These are phyloP conservation scores for Carollia perspicillata DNA, from an alignment of 2,113 vertebrate genomes.

Conservation along the genomic window DNA sequence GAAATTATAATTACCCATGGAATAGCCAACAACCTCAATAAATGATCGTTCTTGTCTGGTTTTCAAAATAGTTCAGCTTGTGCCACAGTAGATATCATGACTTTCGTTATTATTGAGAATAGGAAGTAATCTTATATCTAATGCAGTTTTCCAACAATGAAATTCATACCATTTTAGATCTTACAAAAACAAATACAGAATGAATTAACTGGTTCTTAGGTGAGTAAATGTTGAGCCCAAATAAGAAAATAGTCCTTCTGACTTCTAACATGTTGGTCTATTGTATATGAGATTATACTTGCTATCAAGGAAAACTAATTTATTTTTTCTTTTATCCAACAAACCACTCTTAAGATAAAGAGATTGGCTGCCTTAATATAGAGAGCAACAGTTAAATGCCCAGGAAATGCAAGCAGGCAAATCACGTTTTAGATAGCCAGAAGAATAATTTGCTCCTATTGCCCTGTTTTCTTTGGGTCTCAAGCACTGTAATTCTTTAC, in stretches of 20 bases:
- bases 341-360: not conserved
- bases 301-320: not conserved
- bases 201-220: not conserved
- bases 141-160: not conserved
- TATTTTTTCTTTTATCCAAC: slow-evolving; percentile 34
- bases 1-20: not conserved
- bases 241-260: not conserved
- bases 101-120: not conserved
- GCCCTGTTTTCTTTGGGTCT: not conserved
- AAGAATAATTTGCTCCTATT: slow-evolving; percentile 18
- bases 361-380: not conserved
- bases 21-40: not conserved
- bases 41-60: not conserved
- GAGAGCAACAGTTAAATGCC: slow-evolving; percentile 4
- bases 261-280: not conserved
- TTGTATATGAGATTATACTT: slow-evolving; percentile 7
- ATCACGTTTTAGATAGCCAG: slow-evolving; percentile 32
- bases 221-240: not conserved
- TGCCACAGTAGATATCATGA: not conserved
- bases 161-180: not conserved
- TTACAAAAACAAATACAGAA: slow-evolving; percentile 24
- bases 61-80: slow-evolving; percentile 28
- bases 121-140: not conserved
- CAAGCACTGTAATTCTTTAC: slow-evolving; percentile 32
- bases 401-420: slow-evolving; percentile 9